phyloP scores from a whole-genome alignment of 2,797 vertebrate species.

The Rhadinocentrus ornatus region DNA sequence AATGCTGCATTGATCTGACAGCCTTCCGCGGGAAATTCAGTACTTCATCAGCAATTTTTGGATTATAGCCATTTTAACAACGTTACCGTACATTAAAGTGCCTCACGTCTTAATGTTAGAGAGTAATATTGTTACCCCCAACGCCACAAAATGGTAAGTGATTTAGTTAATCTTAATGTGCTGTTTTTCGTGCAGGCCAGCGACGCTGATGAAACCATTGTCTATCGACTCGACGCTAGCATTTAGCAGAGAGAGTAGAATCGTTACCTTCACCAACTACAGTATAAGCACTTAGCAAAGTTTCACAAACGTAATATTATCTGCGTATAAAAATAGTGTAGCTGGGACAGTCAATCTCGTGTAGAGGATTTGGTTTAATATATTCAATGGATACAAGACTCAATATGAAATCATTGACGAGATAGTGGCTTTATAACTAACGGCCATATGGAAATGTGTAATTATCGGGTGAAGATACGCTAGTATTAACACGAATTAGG shows the following conservation, averaged over 20 bases:
- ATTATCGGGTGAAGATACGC: background rate
- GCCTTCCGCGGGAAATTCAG: slow-evolving; percentile 66
- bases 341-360: background rate
- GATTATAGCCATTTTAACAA: background rate
- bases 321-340: background rate
- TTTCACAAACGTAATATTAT: background rate
- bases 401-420: background rate
- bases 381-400: background rate
- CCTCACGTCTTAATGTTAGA: background rate
- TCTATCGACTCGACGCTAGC: slow-evolving; percentile 6
- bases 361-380: no score
- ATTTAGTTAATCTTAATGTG: background rate
- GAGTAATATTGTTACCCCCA: background rate
- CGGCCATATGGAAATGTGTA: background rate
- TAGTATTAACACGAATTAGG: background rate
- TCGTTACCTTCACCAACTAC: background rate
- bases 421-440: background rate
- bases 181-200: background rate
- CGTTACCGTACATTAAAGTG: background rate
- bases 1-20: slow-evolving; percentile 30
- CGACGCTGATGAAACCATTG: background rate
- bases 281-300: background rate
- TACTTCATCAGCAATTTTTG: background rate
- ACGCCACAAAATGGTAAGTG: slow-evolving; percentile 62
- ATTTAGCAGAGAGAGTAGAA: background rate